phyloP scores from a whole-genome alignment of 2,888 invertebrate genomes.

The Acanthosepion pharaonis region DNA sequence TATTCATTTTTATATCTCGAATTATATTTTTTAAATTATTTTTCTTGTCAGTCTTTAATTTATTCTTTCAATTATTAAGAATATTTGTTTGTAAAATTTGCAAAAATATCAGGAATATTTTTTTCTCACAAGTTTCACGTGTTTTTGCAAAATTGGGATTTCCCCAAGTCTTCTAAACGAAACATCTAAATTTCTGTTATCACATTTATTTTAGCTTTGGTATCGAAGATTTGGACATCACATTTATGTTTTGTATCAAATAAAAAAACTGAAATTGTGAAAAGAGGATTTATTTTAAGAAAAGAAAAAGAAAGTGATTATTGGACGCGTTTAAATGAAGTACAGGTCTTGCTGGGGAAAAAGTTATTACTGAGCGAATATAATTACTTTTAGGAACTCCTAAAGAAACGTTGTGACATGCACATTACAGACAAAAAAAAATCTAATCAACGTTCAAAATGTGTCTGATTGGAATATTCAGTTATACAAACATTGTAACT shows the following conservation, averaged over 20 bases:
- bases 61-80: too few species aligned
- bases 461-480: not conserved
- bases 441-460: not conserved
- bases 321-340: not conserved
- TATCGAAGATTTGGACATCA: not conserved
- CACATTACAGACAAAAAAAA: not conserved
- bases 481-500: not conserved
- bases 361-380: not conserved
- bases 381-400: not conserved
- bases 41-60: too few species aligned
- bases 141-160: too few species aligned
- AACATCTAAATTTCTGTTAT: not conserved
- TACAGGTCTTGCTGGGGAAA: not conserved
- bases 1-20: too few species aligned
- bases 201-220: not conserved
- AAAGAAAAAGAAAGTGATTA: too few species aligned
- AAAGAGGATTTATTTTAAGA: too few species aligned
- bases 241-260: not conserved
- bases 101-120: too few species aligned
- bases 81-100: too few species aligned
- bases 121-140: too few species aligned
- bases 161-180: not conserved
- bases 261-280: not conserved
- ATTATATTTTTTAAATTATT: too few species aligned
- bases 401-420: not conserved